phyloP scores from a whole-genome alignment of 2,888 invertebrate genomes.

The Caenorhabditis doughertyi region DNA sequence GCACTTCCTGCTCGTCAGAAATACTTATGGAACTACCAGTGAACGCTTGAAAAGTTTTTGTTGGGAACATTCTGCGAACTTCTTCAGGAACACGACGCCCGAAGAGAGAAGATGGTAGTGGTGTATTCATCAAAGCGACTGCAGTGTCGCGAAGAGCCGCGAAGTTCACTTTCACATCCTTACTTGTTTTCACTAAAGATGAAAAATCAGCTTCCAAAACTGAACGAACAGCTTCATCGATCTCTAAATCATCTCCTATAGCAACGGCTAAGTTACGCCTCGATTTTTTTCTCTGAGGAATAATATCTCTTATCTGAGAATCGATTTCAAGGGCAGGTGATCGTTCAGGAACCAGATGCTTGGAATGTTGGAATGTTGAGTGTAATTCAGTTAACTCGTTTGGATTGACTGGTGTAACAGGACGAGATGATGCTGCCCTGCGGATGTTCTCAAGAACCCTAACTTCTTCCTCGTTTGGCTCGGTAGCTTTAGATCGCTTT shows the following conservation, averaged over 20 bases:
- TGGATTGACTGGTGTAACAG: constrained; percentile 37
- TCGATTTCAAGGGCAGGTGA: background rate
- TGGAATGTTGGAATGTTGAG: too few species aligned
- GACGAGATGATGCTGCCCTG: constrained; percentile 23
- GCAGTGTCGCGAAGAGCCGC: too few species aligned
- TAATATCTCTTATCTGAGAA: background rate
- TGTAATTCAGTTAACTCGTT: constrained; percentile 22
- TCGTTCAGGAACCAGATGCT: too few species aligned
- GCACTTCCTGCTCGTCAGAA: background rate
- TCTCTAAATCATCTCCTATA: constrained; percentile 24
- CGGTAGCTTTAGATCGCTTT: background rate
- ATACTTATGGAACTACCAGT: background rate
- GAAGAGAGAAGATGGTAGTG: background rate
- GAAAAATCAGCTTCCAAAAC: constrained; percentile 21
- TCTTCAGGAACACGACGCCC: constrained; percentile 1
- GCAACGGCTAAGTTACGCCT: constrained; percentile 9
- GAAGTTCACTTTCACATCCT: background rate
- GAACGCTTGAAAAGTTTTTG: background rate
- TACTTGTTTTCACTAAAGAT: constrained; percentile 10
- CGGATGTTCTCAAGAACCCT: constrained; percentile 22
- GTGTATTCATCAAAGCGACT: too few species aligned
- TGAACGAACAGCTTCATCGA: constrained; percentile 27
- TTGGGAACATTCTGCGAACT: constrained; percentile 6
- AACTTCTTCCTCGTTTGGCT: constrained; percentile 1
- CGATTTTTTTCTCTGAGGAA: background rate